These are phyloP conservation scores for Brachionus paranguensis DNA, from an alignment of 1,140 invertebrate species.

Conservation along the genomic window DNA sequence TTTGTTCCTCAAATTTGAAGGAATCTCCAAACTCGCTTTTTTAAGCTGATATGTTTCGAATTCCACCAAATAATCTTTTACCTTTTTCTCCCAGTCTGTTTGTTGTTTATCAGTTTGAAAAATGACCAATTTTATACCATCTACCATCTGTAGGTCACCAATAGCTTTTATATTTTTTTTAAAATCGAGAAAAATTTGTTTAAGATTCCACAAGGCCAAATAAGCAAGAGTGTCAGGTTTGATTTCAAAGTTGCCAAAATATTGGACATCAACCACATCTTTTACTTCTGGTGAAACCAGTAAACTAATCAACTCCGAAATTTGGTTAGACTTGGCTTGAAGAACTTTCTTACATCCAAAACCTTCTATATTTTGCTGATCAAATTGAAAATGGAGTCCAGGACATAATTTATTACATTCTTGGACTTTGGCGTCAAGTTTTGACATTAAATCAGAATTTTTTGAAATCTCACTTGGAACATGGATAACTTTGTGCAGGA, in stretches of 20 bases:
- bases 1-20: background rate
- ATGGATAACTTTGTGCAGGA: background rate
- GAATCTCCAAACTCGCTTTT: background rate
- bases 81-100: background rate
- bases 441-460: background rate
- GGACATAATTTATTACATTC: background rate
- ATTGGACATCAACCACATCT: background rate
- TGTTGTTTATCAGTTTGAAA: background rate
- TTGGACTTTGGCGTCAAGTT: background rate
- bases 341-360: background rate
- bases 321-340: background rate
- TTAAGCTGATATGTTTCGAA: background rate
- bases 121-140: background rate
- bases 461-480: background rate
- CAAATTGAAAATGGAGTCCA: background rate
- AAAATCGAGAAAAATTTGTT: background rate
- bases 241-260: background rate
- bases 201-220: background rate
- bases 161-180: background rate
- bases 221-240: background rate
- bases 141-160: background rate
- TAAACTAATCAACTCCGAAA: background rate
- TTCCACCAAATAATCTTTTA: background rate
- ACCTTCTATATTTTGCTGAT: background rate
- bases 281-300: background rate